Evolutionary conservation across 1,140 invertebrate genomes (phyloP).

Genomic region (Gonioctena quinquepunctata): DNA sequence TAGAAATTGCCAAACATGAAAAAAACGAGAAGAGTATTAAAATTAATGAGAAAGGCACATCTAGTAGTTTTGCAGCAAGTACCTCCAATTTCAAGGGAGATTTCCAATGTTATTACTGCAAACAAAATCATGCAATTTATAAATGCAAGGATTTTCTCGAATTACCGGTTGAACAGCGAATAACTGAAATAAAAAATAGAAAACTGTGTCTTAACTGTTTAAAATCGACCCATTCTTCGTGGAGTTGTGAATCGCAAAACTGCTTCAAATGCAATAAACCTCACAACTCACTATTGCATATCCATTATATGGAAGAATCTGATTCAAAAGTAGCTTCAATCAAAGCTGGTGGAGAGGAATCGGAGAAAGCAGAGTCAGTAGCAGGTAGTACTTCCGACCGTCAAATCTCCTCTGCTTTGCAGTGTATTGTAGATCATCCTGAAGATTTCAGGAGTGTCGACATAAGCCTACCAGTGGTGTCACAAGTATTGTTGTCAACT

Average conservation of each 20-base stretch:
- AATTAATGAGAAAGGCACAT: too few species aligned
- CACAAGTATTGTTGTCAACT: background rate
- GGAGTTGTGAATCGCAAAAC: background rate
- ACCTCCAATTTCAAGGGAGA: too few species aligned
- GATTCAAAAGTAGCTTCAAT: too few species aligned
- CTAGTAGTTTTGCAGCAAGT: too few species aligned
- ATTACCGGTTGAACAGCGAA: background rate
- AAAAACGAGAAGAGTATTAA: background rate
- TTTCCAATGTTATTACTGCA: background rate
- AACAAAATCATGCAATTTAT: background rate
- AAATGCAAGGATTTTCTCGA: background rate
- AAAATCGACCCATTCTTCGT: background rate
- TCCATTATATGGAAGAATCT: too few species aligned
- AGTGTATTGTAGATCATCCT: too few species aligned
- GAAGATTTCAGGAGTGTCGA: too few species aligned
- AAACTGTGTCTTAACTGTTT: background rate
- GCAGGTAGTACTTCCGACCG: too few species aligned
- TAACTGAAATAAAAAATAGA: background rate
- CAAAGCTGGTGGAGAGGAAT: too few species aligned
- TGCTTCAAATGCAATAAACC: background rate
- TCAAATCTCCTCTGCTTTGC: too few species aligned
- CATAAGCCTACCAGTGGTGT: background rate
- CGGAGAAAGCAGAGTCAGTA: too few species aligned
- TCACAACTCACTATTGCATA: background rate
- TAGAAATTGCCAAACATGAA: background rate